Conservation (phyloP, 2,888 invertebrate genomes). For the Drosophila hamatofila region DNA sequence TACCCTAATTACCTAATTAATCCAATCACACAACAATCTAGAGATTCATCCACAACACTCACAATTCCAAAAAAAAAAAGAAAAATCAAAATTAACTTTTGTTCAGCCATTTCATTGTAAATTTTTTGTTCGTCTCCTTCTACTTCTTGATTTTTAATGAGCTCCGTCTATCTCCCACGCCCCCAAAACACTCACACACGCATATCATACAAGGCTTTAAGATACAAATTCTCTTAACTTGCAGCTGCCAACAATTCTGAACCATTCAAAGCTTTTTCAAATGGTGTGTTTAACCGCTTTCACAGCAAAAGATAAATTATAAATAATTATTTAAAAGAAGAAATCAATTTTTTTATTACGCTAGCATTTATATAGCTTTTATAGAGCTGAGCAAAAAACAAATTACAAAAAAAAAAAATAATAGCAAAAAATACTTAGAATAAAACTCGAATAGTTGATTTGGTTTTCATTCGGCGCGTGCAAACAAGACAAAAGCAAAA, state of each 20-base stretch:
- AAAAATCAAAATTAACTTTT: slow-evolving; percentile 37
- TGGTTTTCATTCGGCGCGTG: slow-evolving; percentile 85
- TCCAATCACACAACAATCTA: slow-evolving; percentile 13
- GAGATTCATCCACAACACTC: slow-evolving; percentile 31
- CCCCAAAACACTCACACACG: slow-evolving; percentile 12
- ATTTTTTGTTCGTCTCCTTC: slow-evolving; percentile 60
- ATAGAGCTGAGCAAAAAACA: slow-evolving; percentile 35
- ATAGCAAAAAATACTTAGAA: slow-evolving; percentile 8
- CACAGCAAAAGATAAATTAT: slow-evolving; percentile 43
- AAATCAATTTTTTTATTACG: slow-evolving; percentile 22
- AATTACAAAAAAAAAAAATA: not conserved
- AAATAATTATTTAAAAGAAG: slow-evolving; percentile 8
- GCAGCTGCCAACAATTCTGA: slow-evolving; percentile 60
- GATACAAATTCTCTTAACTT: slow-evolving; percentile 50
- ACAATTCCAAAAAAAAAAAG: slow-evolving; percentile 17
- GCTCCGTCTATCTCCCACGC: slow-evolving; percentile 28
- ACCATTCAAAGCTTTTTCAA: slow-evolving; percentile 56
- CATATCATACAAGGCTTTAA: slow-evolving; percentile 65
- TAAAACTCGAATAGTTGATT: slow-evolving; percentile 76
- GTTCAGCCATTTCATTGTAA: slow-evolving; percentile 46
- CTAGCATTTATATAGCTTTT: slow-evolving; percentile 34
- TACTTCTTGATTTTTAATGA: slow-evolving; percentile 64
- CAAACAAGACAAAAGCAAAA: slow-evolving; percentile 53
- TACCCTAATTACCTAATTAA: slow-evolving; percentile 8
- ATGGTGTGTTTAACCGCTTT: slow-evolving; percentile 79